phyloP scores from a whole-genome alignment of 2,113 vertebrate species.

The Delphinapterus leucas region DNA sequence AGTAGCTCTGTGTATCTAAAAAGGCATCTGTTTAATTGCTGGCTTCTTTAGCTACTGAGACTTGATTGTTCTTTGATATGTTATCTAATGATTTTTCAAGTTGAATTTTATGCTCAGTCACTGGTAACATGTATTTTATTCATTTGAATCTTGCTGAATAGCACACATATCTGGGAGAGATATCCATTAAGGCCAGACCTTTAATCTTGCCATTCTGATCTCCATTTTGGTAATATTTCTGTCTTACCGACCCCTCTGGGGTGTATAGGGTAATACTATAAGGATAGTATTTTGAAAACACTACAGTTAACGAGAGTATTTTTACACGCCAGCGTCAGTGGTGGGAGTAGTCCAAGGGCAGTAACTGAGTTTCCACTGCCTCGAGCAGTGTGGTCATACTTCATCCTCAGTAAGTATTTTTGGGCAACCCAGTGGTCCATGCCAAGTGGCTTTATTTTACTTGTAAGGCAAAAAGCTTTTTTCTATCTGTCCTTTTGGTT shows the following conservation, averaged over 20 bases:
- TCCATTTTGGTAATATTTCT: not conserved
- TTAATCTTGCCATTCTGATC: not conserved
- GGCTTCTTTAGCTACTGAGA: not conserved
- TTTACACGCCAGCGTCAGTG: not conserved
- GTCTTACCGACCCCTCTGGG: not conserved
- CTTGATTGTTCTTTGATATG: not conserved
- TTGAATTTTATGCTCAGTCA: not conserved
- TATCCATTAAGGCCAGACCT: not conserved
- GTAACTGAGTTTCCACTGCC: not conserved
- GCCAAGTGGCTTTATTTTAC: not conserved
- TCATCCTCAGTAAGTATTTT: not conserved
- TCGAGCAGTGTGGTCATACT: too few species aligned
- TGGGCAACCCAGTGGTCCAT: not conserved
- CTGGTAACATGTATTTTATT: not conserved
- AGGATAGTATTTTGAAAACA: not conserved
- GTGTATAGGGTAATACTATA: not conserved
- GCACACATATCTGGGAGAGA: not conserved
- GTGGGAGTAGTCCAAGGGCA: not conserved
- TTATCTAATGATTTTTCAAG: not conserved
- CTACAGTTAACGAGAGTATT: not conserved
- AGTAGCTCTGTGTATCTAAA: not conserved
- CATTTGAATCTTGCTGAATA: not conserved
- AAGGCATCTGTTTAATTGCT: not conserved
- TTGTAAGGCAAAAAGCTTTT: not conserved
- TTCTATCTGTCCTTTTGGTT: not conserved